These are phyloP conservation scores for Sciurus niger DNA, from an alignment of 2,113 vertebrate species.

Conservation along the genomic window DNA sequence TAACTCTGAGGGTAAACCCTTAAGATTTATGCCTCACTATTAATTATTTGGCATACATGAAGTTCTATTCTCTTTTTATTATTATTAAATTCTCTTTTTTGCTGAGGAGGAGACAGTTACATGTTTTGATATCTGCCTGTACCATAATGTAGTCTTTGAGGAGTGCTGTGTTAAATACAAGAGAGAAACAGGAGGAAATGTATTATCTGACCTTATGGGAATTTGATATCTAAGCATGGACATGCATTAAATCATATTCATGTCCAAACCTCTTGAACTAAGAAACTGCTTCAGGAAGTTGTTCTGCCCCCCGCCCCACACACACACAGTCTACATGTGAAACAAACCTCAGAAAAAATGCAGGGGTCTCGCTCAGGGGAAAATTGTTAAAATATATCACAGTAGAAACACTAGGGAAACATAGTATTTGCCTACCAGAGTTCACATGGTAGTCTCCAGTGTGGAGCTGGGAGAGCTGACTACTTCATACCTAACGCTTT, in stretches of 20 bases:
- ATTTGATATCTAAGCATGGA: slow-evolving; percentile 79
- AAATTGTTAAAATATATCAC: slow-evolving; percentile 77
- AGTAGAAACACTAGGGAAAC: slow-evolving; percentile 68
- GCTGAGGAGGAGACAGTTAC: slow-evolving; percentile 49
- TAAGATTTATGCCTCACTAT: not conserved
- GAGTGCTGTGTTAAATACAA: slow-evolving; percentile 61
- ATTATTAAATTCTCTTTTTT: slow-evolving; percentile 49
- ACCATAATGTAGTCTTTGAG: slow-evolving; percentile 62
- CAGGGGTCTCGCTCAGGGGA: slow-evolving; percentile 71
- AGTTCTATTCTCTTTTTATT: not conserved
- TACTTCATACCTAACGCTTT: slow-evolving; percentile 51
- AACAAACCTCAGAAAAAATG: slow-evolving; percentile 81
- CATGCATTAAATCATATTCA: slow-evolving; percentile 77
- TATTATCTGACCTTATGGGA: slow-evolving; percentile 79
- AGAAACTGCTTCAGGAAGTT: slow-evolving; percentile 71
- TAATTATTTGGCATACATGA: slow-evolving; percentile 36
- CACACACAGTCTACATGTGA: slow-evolving; percentile 69
- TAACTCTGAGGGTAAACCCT: not conserved
- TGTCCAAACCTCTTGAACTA: slow-evolving; percentile 73
- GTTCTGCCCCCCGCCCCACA: not conserved
- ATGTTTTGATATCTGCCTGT: slow-evolving; percentile 66
- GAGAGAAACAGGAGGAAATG: slow-evolving; percentile 68
- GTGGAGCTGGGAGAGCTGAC: not conserved
- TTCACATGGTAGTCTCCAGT: slow-evolving; percentile 55
- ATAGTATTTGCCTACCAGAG: slow-evolving; percentile 68